Conservation (phyloP, 2,888 invertebrate species). For the Lithophane leautieri region DNA sequence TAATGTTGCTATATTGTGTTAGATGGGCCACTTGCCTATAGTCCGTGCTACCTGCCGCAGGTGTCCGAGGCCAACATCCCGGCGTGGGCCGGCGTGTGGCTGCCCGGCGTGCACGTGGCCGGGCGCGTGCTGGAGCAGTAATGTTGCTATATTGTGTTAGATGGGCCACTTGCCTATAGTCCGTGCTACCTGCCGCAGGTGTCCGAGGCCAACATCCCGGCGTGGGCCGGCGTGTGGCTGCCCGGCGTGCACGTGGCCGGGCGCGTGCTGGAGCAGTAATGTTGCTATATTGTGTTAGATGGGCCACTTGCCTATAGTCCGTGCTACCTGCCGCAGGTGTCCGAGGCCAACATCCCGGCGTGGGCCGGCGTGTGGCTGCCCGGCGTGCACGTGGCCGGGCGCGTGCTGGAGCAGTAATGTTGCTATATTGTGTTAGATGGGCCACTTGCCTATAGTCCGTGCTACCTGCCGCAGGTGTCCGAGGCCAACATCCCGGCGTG, state of each 20-base stretch:
- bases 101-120: conserved; percentile 96
- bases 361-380: conserved; percentile 97
- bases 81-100: conserved; percentile 96
- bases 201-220: conserved; percentile 95
- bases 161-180: no score
- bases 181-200: conserved; percentile 73
- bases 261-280: conserved; percentile 93
- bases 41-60: conserved; percentile 51
- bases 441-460: no score
- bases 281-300: no score
- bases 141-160: no score
- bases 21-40: no score
- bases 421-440: no score
- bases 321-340: conserved; percentile 76
- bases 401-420: conserved; percentile 92
- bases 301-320: no score
- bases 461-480: conserved; percentile 80
- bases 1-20: no score
- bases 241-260: conserved; percentile 96
- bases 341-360: conserved; percentile 96
- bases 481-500: conserved; percentile 97
- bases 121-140: conserved; percentile 93
- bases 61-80: conserved; percentile 96
- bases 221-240: conserved; percentile 97
- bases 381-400: conserved; percentile 95